Evolutionary conservation across 1,140 invertebrate species (phyloP).

Genomic region (Heliconius melpomene): DNA sequence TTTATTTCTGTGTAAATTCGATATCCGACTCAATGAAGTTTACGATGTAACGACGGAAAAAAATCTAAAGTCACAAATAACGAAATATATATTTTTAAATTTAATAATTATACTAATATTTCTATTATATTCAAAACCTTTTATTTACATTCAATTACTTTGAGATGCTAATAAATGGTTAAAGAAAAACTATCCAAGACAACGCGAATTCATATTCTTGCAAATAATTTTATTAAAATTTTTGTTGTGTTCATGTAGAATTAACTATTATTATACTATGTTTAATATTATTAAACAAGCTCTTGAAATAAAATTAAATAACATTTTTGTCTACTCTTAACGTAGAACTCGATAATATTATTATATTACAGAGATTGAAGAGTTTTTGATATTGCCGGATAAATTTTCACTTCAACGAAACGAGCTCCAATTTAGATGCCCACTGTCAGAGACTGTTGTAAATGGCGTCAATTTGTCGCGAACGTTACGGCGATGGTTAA

Average conservation of each 20-base stretch:
- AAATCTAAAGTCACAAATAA: neutral
- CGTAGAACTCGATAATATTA: neutral
- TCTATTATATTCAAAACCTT: too few relatives aligned
- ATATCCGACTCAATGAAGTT: neutral
- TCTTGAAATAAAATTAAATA: neutral
- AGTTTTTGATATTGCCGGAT: constrained; percentile 19
- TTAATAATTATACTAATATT: too few relatives aligned
- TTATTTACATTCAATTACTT: too few relatives aligned
- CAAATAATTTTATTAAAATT: too few relatives aligned
- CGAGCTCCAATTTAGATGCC: constrained; percentile 13
- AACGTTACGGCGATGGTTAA: neutral
- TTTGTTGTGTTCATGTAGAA: too few relatives aligned
- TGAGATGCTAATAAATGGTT: too few relatives aligned
- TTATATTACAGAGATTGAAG: constrained; percentile 10
- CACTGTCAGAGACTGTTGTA: constrained; percentile 18
- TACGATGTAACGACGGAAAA: neutral
- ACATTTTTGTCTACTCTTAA: neutral
- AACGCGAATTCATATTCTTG: too few relatives aligned
- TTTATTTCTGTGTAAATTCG: neutral
- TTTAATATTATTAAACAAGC: too few relatives aligned
- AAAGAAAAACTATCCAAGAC: too few relatives aligned
- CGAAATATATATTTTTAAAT: too few relatives aligned
- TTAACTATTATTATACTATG: too few relatives aligned
- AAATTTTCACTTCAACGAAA: constrained; percentile 23
- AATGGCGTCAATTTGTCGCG: constrained; percentile 22